A percentile compares a stretch with the other conserved stretches of the same genome.
Evolutionary conservation across 2,888 invertebrate species (phyloP).

Genomic region (Stegophylla sp.): DNA sequence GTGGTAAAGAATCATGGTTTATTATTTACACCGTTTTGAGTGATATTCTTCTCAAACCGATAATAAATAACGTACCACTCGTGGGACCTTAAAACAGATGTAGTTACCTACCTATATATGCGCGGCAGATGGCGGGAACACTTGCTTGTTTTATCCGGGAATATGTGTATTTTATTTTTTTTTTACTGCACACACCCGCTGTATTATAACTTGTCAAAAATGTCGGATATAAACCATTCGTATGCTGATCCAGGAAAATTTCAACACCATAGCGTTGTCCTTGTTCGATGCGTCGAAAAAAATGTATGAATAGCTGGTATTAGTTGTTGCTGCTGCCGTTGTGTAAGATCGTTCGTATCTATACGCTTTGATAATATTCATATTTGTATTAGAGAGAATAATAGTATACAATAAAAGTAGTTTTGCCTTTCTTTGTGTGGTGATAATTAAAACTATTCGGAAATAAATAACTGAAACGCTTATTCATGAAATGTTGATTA

Average conservation of each 20-base stretch:
- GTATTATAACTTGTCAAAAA: neutral
- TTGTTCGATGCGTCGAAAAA: conserved; percentile 26
- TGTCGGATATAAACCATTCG: neutral
- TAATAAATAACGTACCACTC: conserved; percentile 6
- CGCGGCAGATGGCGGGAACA: conserved; percentile 35
- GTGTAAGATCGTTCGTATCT: conserved; percentile 31
- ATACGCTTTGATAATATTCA: conserved; percentile 37
- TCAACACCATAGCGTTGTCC: conserved; percentile 25
- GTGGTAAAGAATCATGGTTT: neutral
- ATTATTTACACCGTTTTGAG: neutral
- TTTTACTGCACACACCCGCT: neutral
- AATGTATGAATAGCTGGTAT: conserved; percentile 11
- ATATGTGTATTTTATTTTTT: conserved; percentile 9
- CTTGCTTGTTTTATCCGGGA: conserved; percentile 20
- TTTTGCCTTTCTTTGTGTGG: conserved; percentile 3
- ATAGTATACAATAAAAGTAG: neutral
- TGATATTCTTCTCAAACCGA: neutral
- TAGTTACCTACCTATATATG: neutral
- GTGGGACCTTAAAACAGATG: conserved; percentile 14
- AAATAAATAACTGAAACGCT: conserved; percentile 2
- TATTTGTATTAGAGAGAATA: conserved; percentile 11
- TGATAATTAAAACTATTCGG: conserved; percentile 27
- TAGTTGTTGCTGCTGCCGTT: conserved; percentile 9
- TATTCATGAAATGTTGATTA: conserved; percentile 1
- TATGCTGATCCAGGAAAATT: conserved; percentile 20